These are phyloP conservation scores for Caenorhabditis macrosperma DNA, from an alignment of 2,888 invertebrate genomes.

Conservation along the genomic window DNA sequence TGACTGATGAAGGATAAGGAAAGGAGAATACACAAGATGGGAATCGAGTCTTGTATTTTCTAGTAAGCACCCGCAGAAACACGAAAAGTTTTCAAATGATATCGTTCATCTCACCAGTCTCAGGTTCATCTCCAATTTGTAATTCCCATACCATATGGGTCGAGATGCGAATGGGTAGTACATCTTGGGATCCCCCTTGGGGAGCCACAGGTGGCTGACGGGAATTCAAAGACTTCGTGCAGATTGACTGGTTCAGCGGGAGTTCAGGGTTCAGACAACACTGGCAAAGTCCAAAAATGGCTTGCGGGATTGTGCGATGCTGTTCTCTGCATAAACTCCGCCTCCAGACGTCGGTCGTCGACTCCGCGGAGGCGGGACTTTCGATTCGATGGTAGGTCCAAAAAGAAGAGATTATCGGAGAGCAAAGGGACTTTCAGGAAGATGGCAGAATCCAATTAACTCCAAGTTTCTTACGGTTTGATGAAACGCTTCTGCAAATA, in stretches of 20 bases:
- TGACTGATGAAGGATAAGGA: too few species aligned
- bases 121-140: constrained; percentile 32
- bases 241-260: not conserved
- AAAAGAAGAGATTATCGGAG: constrained; percentile 5
- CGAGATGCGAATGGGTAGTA: constrained; percentile 28
- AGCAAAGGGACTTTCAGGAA: not conserved
- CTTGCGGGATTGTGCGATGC: not conserved
- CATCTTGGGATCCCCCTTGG: not conserved
- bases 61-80: too few species aligned
- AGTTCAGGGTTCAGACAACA: not conserved
- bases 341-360: constrained; percentile 17
- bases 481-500: not conserved
- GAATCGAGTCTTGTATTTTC: too few species aligned
- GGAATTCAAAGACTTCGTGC: not conserved
- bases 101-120: constrained; percentile 15
- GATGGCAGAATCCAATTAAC: not conserved
- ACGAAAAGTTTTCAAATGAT: too few species aligned
- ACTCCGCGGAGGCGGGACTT: constrained; percentile 11
- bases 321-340: constrained; percentile 8
- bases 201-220: not conserved
- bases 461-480: constrained; percentile 4
- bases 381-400: constrained; percentile 3
- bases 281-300: not conserved
- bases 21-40: too few species aligned
- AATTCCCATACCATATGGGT: constrained; percentile 1